Percentiles rank a stretch among this genome's conserved stretches.
phyloP scores from a whole-genome alignment of 1,140 invertebrate genomes.

The Drosophila kurseongensis region DNA sequence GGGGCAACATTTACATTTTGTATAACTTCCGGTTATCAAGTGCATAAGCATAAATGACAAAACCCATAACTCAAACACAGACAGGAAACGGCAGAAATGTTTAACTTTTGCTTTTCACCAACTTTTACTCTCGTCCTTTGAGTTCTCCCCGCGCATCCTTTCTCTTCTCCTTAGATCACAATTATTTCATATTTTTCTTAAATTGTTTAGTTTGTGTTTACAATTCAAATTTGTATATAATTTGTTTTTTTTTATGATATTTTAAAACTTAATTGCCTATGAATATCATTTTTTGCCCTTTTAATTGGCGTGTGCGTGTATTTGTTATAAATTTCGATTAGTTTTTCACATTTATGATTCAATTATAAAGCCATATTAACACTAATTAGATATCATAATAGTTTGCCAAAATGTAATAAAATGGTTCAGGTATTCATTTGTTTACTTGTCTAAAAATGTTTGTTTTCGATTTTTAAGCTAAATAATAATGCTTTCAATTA shows the following conservation, averaged over 20 bases:
- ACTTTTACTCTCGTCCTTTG: constrained; percentile 37
- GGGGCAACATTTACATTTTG: constrained; percentile 58
- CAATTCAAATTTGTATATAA: too few relatives aligned
- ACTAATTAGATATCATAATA: constrained; percentile 7
- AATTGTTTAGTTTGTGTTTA: too few relatives aligned
- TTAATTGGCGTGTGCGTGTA: not conserved
- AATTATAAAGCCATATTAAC: constrained; percentile 5
- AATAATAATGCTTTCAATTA: too few relatives aligned
- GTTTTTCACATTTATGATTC: not conserved
- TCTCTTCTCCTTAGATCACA: not conserved
- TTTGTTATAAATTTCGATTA: not conserved
- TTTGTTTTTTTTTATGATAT: too few relatives aligned
- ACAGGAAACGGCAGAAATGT: constrained; percentile 30
- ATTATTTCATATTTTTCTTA: too few relatives aligned
- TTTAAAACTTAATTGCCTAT: not conserved
- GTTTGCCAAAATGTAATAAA: not conserved
- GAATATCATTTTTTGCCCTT: too few relatives aligned
- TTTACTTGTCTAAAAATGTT: not conserved
- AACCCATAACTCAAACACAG: constrained; percentile 55
- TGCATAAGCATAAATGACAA: constrained; percentile 51
- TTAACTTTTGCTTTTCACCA: constrained; percentile 42
- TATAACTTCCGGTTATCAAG: constrained; percentile 53
- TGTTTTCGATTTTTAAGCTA: too few relatives aligned
- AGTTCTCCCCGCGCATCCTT: not conserved
- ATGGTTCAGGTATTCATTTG: not conserved